phyloP scores from a whole-genome alignment of 2,797 vertebrate species.

The Chlorospingus semifuscus region DNA sequence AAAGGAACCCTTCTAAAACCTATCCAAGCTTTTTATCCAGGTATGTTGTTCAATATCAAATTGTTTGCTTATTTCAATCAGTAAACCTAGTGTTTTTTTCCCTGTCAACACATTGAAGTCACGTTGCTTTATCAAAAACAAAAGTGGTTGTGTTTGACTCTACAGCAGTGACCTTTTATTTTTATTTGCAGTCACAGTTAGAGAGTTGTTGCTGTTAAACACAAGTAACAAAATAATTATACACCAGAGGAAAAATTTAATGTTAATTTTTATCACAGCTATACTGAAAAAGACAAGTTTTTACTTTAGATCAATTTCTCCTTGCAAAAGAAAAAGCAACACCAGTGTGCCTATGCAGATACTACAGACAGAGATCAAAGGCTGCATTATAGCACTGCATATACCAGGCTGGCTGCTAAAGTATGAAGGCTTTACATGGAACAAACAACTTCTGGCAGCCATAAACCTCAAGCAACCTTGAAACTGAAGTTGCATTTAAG shows the following conservation, averaged over 20 bases:
- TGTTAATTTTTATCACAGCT: not conserved
- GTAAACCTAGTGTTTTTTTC: not conserved
- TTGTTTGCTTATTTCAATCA: rapidly evolving
- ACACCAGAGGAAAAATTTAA: not conserved
- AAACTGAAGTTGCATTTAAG: not conserved
- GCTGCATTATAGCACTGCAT: not conserved
- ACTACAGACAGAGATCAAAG: not conserved
- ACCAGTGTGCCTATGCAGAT: not conserved
- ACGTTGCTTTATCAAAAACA: not conserved
- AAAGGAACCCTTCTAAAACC: not conserved
- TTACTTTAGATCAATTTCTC: not conserved
- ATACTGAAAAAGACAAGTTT: not conserved
- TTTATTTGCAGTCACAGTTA: not conserved
- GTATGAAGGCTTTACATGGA: not conserved
- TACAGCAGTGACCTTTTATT: not conserved
- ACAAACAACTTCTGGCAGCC: not conserved
- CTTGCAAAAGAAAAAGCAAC: not conserved
- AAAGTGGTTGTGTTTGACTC: not conserved
- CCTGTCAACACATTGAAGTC: not conserved
- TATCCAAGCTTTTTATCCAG: rapidly evolving
- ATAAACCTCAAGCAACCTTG: not conserved
- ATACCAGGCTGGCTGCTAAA: not conserved
- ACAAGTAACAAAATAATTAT: not conserved
- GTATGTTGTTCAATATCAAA: not conserved
- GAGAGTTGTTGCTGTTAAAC: not conserved